phyloP scores from a whole-genome alignment of 2,113 vertebrate species.

The Pygoscelis antarcticus region DNA sequence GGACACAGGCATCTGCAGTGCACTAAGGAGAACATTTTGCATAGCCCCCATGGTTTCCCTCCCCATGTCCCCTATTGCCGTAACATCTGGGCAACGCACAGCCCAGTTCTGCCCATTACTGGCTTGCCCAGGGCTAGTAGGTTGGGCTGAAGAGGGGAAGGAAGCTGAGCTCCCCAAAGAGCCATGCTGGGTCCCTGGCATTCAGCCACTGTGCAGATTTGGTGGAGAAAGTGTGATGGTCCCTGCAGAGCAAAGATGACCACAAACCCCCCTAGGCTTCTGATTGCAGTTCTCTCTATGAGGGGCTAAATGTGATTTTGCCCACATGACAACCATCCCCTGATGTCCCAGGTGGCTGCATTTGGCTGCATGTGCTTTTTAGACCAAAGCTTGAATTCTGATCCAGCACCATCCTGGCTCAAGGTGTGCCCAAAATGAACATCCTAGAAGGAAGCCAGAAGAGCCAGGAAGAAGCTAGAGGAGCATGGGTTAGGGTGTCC shows the following conservation, averaged over 20 bases:
- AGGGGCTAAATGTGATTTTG: not conserved
- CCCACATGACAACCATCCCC: not conserved
- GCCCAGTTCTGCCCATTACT: not conserved
- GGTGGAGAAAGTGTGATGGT: not conserved
- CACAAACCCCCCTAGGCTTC: not conserved
- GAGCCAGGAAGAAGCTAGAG: not conserved
- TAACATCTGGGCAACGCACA: not conserved
- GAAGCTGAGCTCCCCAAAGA: not conserved
- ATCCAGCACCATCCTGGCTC: not conserved
- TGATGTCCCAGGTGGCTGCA: not conserved
- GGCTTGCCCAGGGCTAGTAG: not conserved
- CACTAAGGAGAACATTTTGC: not conserved
- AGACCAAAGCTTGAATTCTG: not conserved
- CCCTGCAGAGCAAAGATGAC: not conserved
- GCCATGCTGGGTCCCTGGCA: not conserved
- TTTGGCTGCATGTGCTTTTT: not conserved
- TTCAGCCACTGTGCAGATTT: not conserved
- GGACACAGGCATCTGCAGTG: too few relatives aligned
- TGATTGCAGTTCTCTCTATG: not conserved
- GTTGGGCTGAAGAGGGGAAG: not conserved
- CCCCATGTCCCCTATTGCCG: not conserved
- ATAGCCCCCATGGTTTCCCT: not conserved
- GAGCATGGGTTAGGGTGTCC: too few relatives aligned
- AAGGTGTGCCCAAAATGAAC: not conserved
- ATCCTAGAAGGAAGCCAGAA: not conserved